phyloP scores from a whole-genome alignment of 2,797 vertebrate genomes.

The Xiphophorus birchmanni region DNA sequence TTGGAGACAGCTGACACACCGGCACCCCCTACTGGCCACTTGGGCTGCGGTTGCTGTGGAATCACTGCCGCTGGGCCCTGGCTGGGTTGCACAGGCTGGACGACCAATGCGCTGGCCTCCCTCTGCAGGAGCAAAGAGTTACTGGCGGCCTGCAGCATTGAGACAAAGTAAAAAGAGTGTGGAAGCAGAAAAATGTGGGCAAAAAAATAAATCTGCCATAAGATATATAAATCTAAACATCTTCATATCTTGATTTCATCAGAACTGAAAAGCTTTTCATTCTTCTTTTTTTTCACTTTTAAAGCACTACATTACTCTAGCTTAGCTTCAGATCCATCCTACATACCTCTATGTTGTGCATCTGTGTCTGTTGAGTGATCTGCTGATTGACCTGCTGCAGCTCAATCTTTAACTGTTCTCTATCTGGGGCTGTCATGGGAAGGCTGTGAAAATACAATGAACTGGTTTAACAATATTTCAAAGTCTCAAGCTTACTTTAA shows the following conservation, averaged over 20 bases:
- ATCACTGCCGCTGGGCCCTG: conserved; percentile 63
- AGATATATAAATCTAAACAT: not conserved
- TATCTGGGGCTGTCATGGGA: conserved; percentile 82
- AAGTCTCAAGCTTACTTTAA: not conserved
- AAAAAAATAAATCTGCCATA: not conserved
- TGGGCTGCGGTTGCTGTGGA: conserved; percentile 69
- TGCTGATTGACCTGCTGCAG: conserved; percentile 94
- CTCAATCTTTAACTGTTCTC: conserved; percentile 96
- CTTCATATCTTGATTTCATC: not conserved
- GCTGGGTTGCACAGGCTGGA: conserved; percentile 78
- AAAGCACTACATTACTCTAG: not conserved
- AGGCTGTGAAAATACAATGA: conserved; percentile 54
- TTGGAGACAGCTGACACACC: conserved; percentile 84
- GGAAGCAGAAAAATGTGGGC: conserved; percentile 10
- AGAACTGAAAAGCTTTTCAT: not conserved
- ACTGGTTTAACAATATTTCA: not conserved
- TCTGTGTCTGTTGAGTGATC: conserved; percentile 96
- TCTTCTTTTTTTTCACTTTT: not conserved
- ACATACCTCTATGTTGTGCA: conserved; percentile 90
- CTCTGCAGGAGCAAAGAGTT: conserved; percentile 94
- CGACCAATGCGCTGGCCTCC: conserved; percentile 85
- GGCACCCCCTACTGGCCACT: conserved; percentile 87
- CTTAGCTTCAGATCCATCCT: not conserved
- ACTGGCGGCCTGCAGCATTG: conserved; percentile 84
- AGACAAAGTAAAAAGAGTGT: conserved; percentile 27